Base-by-base conservation (phyloP, 2,888 invertebrate genomes). In the Listrodromus nycthemerus region DNA sequence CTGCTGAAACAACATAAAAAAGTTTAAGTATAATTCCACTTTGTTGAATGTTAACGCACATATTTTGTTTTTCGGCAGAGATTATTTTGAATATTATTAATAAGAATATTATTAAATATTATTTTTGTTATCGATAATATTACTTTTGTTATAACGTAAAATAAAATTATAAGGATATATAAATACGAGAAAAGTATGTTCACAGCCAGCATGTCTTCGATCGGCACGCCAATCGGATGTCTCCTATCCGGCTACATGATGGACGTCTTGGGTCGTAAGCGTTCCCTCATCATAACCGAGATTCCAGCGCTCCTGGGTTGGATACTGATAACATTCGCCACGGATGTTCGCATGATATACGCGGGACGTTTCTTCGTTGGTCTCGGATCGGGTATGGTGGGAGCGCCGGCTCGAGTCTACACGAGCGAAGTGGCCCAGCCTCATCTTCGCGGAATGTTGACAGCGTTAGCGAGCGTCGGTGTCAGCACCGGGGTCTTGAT, bases 391-490 rank as follows among this genome's bases (percentile, higher is more conserved):
- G 97, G 97, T 1, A 96, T 96, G 96, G 95, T 96, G 41, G 96
- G 96, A 0, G 96, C 96, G 0, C 96, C 96, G 1, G 96, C 96
- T 0, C 93, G 96, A 4, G 96, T 96, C 0, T 96, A 96, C 92
- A 96, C 96, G 0, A 95, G 95, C 33, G 96, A 96, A 89, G 96
- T 96, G 0, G 95, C 96, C 0, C 96, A 96, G 86, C 96, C 96
- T 0, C 96, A 96, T 90, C 94, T 96, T 0, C 94, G 97, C n/a
- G 97, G 97, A 1, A 96, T 96, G 95, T 94, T 97, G 7, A 96
- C 96, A 0, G 96, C 96, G 0, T 91, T 96, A 50, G 95, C 96
- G 0, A 96, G 97, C 52, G 95, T 97, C 0, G 95, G 96, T 0
- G 96, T 97, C 0, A 96, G 96, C 63, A 95, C 96, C 33, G 97